phyloP scores from a whole-genome alignment of 1,140 invertebrate genomes.

The Lordiphosa mommai region DNA sequence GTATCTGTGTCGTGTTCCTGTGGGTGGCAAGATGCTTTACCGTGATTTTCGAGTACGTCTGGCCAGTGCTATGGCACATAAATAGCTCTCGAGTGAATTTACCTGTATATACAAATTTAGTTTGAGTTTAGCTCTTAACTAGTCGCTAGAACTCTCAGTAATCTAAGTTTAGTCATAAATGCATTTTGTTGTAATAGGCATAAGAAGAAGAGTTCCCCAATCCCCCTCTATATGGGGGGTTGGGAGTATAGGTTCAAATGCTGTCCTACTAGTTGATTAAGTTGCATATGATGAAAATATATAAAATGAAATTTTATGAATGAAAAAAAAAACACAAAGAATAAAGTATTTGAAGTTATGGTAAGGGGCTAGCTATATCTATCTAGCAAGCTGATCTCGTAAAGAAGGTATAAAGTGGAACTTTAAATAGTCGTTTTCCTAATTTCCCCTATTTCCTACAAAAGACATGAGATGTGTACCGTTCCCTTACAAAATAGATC shows the following conservation, averaged over 20 bases:
- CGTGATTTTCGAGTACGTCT: constrained; percentile 78
- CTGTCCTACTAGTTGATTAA: constrained; percentile 68
- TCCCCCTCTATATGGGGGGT: not conserved
- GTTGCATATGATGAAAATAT: constrained; percentile 59
- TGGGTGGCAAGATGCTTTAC: constrained; percentile 85
- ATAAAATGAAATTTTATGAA: constrained; percentile 74
- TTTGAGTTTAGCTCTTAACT: constrained; percentile 32
- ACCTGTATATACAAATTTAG: constrained; percentile 32
- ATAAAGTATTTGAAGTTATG: no score
- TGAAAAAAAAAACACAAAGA: constrained; percentile 6
- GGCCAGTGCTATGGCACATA: constrained; percentile 72
- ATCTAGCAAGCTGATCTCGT: no score
- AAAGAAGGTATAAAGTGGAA: no score
- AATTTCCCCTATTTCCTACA: no score
- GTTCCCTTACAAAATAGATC: no score
- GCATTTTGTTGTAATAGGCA: constrained; percentile 53
- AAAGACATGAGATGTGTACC: no score
- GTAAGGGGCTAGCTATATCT: no score
- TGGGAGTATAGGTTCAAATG: constrained; percentile 33
- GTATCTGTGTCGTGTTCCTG: constrained; percentile 86
- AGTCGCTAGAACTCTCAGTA: constrained; percentile 46
- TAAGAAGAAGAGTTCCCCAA: constrained; percentile 20
- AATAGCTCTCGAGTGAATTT: not conserved
- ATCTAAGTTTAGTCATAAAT: constrained; percentile 49
- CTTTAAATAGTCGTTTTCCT: no score